Evolutionary conservation across 2,888 invertebrate genomes (phyloP), one percentile per base, ranked within the genome.

Genomic region (Drosophila merina): DNA sequence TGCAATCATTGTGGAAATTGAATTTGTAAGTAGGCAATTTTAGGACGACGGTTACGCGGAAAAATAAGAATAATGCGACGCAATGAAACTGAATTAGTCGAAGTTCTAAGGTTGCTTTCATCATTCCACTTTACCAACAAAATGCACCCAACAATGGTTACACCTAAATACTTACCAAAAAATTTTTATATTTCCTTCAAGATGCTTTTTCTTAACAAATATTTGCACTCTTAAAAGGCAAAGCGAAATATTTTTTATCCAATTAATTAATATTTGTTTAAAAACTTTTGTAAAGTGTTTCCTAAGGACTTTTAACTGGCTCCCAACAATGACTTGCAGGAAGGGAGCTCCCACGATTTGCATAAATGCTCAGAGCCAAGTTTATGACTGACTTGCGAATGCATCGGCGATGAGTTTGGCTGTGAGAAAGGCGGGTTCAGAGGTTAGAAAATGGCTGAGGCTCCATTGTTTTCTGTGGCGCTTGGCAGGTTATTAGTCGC

Each of bases 21-120:
- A 79, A 79, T 79, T 79, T 82, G 72, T 82, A 82, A 82, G 82
- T 76, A 79, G 79, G 79, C 79, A 79, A 79, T 79, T 73, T 79
- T 62, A 56, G 76, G 48, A 33, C 12, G 48, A 33, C 20, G 58
- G 38, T 36, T 63, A 47, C 63, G 74, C 64, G 73, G 62, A 70
- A 70, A 75, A 79, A 81, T 76, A 81, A 78, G 76, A 78, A 74
- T 78, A 76, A 74, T 78, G 76, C 66, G 59, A 49, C 76, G 64
- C 79, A 76, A 76, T 81, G 70, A 70, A 81, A 79, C 76, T 70
- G 78, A 81, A 81, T 78, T 76, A 79, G 72, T 14, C 40, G 3
- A 1, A 59, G 73, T 63, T 45, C 38, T n/a, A 8, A n/a, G 31
- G 33, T 33, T 14, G 14, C 10, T 26, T 38, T 12, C 25, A 20